Evolutionary conservation across 2,888 invertebrate species (phyloP), one percentile per base, ranked within the genome.

Genomic region (Euzophera pinguis): DNA sequence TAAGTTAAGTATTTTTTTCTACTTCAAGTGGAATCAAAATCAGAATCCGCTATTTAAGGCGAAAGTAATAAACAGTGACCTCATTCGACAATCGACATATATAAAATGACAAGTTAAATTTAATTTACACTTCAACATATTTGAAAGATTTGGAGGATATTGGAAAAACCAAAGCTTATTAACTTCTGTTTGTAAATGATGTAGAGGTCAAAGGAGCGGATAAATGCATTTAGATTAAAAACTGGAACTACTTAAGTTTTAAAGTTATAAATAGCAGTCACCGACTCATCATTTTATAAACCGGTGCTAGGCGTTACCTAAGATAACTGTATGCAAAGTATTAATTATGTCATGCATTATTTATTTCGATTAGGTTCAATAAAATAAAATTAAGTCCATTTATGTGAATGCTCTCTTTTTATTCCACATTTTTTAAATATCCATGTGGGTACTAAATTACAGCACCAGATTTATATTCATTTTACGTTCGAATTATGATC

Each of bases 391-490:
- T n/a, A n/a, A n/a, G n/a, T n/a, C n/a, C n/a, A 22, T 32, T 3
- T 9, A n/a, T 41, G 1, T 17, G 0, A 16, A 41, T 16, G 9
- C 10, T 17, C 10, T 41, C 16, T 16, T 41, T 41, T 41, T 17
- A 16, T 41, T 41, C 17, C 52, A 49, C 52, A 53, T 62, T 74
- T 76, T 81, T 3, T 22, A n/a, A n/a, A n/a, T n/a, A n/a, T n/a
- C n/a, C n/a, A n/a, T n/a, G n/a, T n/a, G n/a, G n/a, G n/a, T n/a
- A n/a, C n/a, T n/a, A n/a, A n/a, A n/a, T n/a, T n/a, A n/a, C n/a
- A n/a, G n/a, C n/a, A n/a, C n/a, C n/a, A n/a, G n/a, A n/a, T n/a
- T n/a, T n/a, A n/a, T n/a, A n/a, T n/a, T n/a, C n/a, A n/a, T n/a
- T n/a, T n/a, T 81, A 78, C 81, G 29, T 6, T 29, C 7, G 29